These are phyloP conservation scores for Pyrocoelia pectoralis DNA, from an alignment of 2,888 invertebrate species.

Conservation along the genomic window DNA sequence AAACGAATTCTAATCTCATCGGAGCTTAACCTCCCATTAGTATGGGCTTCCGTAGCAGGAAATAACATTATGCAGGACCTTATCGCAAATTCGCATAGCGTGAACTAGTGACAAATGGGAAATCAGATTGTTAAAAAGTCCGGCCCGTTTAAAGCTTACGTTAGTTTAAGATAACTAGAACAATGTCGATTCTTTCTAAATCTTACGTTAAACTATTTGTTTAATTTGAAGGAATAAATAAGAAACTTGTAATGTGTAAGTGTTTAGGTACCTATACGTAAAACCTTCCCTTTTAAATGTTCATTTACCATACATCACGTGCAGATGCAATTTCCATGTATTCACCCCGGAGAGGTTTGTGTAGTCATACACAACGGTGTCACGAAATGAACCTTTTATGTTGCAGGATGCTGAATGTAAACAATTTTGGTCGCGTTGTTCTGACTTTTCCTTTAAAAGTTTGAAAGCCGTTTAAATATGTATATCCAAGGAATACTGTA, in stretches of 20 bases:
- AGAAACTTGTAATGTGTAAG: too few relatives aligned
- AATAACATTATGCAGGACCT: slow-evolving; percentile 32
- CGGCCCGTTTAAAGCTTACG: slow-evolving; percentile 28
- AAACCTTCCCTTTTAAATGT: background rate
- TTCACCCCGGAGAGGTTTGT: slow-evolving; percentile 28
- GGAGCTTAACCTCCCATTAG: slow-evolving; percentile 16
- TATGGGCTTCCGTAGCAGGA: slow-evolving; percentile 18
- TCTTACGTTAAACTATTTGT: background rate
- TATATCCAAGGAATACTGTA: background rate
- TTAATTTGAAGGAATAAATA: background rate
- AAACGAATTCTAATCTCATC: slow-evolving; percentile 10
- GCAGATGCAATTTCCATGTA: slow-evolving; percentile 31
- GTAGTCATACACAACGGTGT: slow-evolving; percentile 30
- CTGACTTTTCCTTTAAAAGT: slow-evolving; percentile 2
- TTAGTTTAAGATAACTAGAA: slow-evolving; percentile 22
- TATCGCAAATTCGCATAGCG: slow-evolving; percentile 32
- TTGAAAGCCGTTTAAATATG: background rate
- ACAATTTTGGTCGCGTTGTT: slow-evolving; percentile 25
- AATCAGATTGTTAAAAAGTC: slow-evolving; percentile 33
- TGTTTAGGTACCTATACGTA: too few relatives aligned
- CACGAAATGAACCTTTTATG: slow-evolving; percentile 33
- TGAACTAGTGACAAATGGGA: slow-evolving; percentile 33
- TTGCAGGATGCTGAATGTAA: slow-evolving; percentile 29
- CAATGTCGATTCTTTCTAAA: background rate
- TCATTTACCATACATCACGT: background rate